Conservation (phyloP, 2,888 invertebrate species). For the Gryllus longicercus region DNA sequence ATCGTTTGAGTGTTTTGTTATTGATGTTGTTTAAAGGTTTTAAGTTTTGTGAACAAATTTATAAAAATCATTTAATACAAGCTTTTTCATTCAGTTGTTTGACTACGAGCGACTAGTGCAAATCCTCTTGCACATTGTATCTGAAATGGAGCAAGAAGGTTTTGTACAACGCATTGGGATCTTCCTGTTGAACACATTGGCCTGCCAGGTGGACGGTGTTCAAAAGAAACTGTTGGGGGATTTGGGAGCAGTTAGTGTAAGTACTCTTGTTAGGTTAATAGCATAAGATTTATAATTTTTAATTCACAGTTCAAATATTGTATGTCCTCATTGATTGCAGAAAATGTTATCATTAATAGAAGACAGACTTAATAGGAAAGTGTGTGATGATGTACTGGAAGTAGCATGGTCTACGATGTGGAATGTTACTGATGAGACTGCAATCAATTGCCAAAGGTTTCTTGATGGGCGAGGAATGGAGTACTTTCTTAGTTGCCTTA, state of each 20-base stretch:
- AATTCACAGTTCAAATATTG: neutral
- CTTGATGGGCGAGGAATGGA: constrained; percentile 85
- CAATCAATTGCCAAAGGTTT: constrained; percentile 88
- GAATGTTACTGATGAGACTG: constrained; percentile 96
- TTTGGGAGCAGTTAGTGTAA: constrained; percentile 78
- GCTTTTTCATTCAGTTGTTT: constrained; percentile 65
- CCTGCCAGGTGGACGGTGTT: constrained; percentile 91
- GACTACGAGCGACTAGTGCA: constrained; percentile 84
- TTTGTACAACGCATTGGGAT: constrained; percentile 94
- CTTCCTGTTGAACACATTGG: constrained; percentile 89
- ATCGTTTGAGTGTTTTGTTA: no score
- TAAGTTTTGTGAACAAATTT: constrained; percentile 18
- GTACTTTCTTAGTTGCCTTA: constrained; percentile 81
- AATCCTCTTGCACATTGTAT: constrained; percentile 76
- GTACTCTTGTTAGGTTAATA: constrained; percentile 40
- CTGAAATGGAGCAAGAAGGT: constrained; percentile 78
- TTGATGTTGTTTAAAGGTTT: no score
- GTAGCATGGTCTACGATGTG: constrained; percentile 99
- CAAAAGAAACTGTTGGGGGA: constrained; percentile 90
- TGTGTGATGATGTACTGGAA: constrained; percentile 94
- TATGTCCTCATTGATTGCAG: constrained; percentile 48
- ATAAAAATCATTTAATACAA: constrained; percentile 29
- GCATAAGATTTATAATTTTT: neutral
- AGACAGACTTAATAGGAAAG: constrained; percentile 67
- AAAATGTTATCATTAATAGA: constrained; percentile 86